These are phyloP conservation scores for Atethmia centrago DNA, from an alignment of 2,888 invertebrate species.

Conservation along the genomic window DNA sequence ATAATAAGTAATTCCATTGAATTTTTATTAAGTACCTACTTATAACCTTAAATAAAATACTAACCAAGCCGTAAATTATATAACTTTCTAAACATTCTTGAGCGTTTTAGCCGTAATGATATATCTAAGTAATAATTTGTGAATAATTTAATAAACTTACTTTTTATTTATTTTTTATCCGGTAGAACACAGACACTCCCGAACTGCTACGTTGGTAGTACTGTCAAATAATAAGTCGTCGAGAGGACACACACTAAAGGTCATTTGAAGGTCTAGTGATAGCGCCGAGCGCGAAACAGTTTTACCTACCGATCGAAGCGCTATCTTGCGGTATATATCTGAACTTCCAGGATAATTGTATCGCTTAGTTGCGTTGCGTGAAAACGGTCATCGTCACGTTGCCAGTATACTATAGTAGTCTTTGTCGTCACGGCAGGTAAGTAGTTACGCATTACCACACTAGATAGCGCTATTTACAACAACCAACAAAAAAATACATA, in stretches of 20 bases:
- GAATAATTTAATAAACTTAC: conserved; percentile 72
- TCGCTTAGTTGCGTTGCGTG: not conserved
- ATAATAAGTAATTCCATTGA: conserved; percentile 2
- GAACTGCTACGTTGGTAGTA: conserved; percentile 81
- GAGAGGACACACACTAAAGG: conserved; percentile 85
- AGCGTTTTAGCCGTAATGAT: conserved; percentile 9
- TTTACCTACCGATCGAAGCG: conserved; percentile 46
- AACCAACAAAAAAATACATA: not conserved
- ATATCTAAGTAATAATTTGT: conserved; percentile 18
- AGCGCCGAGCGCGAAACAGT: conserved; percentile 66
- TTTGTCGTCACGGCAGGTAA: not conserved
- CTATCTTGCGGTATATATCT: conserved; percentile 46
- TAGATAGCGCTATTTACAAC: conserved; percentile 32
- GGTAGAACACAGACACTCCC: conserved; percentile 83
- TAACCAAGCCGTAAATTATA: conserved; percentile 40
- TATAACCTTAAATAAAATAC: conserved; percentile 46
- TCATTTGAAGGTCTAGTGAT: conserved; percentile 89
- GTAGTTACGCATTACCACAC: conserved; percentile 13
- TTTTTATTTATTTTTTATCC: conserved; percentile 66
- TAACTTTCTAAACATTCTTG: conserved; percentile 49
- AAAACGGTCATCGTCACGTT: not conserved
- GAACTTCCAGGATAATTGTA: not conserved
- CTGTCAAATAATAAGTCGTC: conserved; percentile 82
- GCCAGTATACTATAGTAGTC: too few relatives aligned
- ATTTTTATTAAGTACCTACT: not conserved